These are phyloP conservation scores for Enteromius unitaeniatus DNA, from an alignment of 2,797 vertebrate genomes.

Conservation along the genomic window DNA sequence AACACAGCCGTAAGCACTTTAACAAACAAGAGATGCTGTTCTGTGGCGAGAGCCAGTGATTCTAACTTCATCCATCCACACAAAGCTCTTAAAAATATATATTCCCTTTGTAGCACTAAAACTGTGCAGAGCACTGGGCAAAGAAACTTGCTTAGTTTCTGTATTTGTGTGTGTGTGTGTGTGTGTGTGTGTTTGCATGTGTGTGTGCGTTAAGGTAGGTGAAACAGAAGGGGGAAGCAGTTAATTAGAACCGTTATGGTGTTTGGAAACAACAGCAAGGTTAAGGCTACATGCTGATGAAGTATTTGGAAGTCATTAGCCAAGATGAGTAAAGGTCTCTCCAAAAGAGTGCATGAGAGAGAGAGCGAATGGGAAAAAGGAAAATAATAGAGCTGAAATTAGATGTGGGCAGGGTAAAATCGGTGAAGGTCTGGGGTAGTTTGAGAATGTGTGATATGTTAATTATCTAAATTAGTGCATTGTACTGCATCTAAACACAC, in stretches of 20 bases:
- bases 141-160: constrained; percentile 29
- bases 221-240: constrained; percentile 57
- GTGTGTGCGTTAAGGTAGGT: constrained; percentile 42
- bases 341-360: constrained; percentile 29
- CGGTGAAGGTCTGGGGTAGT: constrained; percentile 89
- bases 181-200: constrained; percentile 53
- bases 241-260: constrained; percentile 64
- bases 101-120: constrained; percentile 42
- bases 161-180: constrained; percentile 37
- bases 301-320: constrained; percentile 65
- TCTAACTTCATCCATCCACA: constrained; percentile 49
- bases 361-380: not conserved
- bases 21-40: constrained; percentile 39
- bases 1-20: constrained; percentile 56
- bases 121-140: constrained; percentile 25
- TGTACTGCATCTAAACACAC: constrained; percentile 53
- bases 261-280: constrained; percentile 64
- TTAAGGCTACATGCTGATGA: constrained; percentile 63
- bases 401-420: constrained; percentile 61
- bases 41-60: constrained; percentile 25
- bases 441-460: constrained; percentile 59
- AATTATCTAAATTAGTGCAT: constrained; percentile 65
- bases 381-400: constrained; percentile 36
- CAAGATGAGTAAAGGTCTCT: constrained; percentile 60
- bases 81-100: constrained; percentile 45